Evolutionary conservation across 1,140 invertebrate species (phyloP), one percentile per base, ranked within the genome.

Genomic region (Heliconius melpomene): DNA sequence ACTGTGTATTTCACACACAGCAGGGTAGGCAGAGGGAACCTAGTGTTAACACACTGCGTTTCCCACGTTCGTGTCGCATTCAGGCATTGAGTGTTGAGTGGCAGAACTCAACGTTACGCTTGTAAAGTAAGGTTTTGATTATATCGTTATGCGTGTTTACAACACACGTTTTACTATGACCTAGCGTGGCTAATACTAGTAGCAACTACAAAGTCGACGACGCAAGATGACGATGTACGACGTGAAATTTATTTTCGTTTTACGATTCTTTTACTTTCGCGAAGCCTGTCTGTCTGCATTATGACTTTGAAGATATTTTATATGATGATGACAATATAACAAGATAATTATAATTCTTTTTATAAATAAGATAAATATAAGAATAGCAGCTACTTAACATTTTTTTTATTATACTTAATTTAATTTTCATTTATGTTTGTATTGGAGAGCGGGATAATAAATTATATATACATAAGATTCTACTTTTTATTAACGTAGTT

Each of bases 231-330:
- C 54, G 72, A 50, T 36, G 78, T 72, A 38, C 52, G 72, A 50
- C 72, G 77, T 78, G 7, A 57, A 73, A 50, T 29, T 78, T 77
- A 77, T 72, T 71, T 77, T 77, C 8, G 75, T 26, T 78, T 78
- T 78, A 78, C 70, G 66, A 72, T 40, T 29, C 32, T 75, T 20
- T 57, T 32, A 72, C 40, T 32, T 29, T 52, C 46, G 75, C 20
- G 52, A 66, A 20, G 74, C 74, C 23, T 60, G 23, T 29, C 46
- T 74, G 72, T 18, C 46, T 74, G 72, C 36, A 29, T 60, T 38
- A 40, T 20, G 32, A 75, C 54, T 60, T 46, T 75, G 54, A 75
- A 36, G 32, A 66, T 75, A 38, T 75, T 72, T 66, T 66, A 66
- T 66, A 66, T 29, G 23, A 66, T 11, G 23, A 11, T 29, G 23